Evolutionary conservation across 2,113 vertebrate genomes (phyloP), one percentile per base, ranked within the genome.

Genomic region (Loxodonta africana): DNA sequence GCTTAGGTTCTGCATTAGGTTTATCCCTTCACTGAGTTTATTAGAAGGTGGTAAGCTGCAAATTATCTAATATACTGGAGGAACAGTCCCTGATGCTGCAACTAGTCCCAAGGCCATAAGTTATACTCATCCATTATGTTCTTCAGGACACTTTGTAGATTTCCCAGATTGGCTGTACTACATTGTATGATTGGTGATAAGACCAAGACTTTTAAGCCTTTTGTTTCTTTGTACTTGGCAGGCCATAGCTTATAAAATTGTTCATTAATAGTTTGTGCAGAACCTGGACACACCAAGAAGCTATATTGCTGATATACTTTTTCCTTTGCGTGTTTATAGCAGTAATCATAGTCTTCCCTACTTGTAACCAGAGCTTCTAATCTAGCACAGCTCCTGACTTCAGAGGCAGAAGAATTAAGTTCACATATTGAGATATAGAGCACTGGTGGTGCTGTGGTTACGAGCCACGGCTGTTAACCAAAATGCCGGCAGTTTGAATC

Each of bases 191-290:
- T 74, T 41, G 10, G 69, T 57, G 48, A 6, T 28, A 37, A 12
- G 9, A 81, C 14, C 41, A 25, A 77, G 18, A n/a, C 1, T 20
- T 69, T 74, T 41, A 74, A 74, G 73, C 73, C 2, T 21, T 25
- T 74, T 8, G 37, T 37, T 44, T 0, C 11, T 88, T 88, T 69
- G 3, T 2, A 8, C 23, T 94, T 46, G 33, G 11, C 1, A 73
- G 3, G 0, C 0, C 11, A 46, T 1, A 69, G 26, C 62, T 76
- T 12, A 6, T 33, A 93, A 83, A 30, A 53, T 53, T 93, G 1
- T 81, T 69, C 51, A 53, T 69, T 80, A 95, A 67, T 44, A 60
- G 28, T n/a, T 69, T 89, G 80, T 46, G 12, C 6, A 91, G 37
- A 46, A 7, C 14, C 5, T 46, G 26, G 10, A 91, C 65, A 51